phyloP scores from a whole-genome alignment of 2,113 vertebrate species.

The Sapajus apella region DNA sequence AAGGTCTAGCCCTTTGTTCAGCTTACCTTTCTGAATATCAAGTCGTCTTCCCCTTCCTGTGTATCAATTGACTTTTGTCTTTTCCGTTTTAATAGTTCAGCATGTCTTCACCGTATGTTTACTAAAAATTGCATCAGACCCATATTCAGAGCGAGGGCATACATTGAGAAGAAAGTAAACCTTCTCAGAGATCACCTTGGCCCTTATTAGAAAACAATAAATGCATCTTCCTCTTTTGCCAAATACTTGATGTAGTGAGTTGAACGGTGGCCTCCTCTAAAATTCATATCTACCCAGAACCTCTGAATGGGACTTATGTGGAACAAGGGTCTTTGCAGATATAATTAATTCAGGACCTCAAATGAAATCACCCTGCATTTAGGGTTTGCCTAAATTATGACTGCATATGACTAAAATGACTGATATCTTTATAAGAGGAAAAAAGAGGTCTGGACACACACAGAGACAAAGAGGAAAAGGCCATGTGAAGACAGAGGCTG shows the following conservation, averaged over 20 bases:
- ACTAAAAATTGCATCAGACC: neutral
- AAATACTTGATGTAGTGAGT: neutral
- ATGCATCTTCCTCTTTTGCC: neutral
- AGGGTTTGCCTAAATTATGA: neutral
- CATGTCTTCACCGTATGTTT: neutral
- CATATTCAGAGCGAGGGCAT: neutral
- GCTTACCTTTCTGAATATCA: neutral
- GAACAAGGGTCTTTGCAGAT: neutral
- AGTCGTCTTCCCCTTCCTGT: neutral
- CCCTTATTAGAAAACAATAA: conserved; percentile 18
- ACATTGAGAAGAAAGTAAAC: neutral
- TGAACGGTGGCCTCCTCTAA: neutral
- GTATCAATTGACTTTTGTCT: neutral
- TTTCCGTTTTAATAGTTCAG: neutral
- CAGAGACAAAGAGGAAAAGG: neutral
- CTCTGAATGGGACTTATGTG: neutral
- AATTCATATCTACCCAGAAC: neutral
- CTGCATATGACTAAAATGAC: too few relatives aligned
- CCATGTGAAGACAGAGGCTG: neutral
- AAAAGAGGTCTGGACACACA: neutral
- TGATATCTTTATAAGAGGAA: neutral
- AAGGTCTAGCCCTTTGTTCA: neutral
- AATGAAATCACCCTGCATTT: neutral
- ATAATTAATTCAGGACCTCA: neutral
- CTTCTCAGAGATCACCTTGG: neutral